These are phyloP conservation scores for Fratercula arctica DNA, from an alignment of 2,797 vertebrate species.

Conservation along the genomic window DNA sequence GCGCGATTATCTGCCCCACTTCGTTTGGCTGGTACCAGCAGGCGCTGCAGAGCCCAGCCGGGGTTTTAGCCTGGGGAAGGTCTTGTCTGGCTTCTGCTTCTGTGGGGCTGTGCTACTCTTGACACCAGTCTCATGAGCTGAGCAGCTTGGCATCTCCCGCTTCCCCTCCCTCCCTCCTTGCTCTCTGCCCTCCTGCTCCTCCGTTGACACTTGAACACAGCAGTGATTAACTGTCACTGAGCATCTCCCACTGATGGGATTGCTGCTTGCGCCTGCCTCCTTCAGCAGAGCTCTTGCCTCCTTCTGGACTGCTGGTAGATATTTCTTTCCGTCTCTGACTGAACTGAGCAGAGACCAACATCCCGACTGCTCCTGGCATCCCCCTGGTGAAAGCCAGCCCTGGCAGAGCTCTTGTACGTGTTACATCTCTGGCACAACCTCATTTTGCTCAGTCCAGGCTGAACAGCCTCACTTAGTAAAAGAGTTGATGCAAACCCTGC, in stretches of 20 bases:
- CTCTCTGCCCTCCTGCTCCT: background rate
- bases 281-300: background rate
- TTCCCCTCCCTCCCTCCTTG: background rate
- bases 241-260: background rate
- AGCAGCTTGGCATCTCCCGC: fast-evolving
- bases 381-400: background rate
- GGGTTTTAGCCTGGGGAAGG: background rate
- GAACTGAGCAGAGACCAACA: background rate
- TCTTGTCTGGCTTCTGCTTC: background rate
- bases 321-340: background rate
- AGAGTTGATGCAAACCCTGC: background rate
- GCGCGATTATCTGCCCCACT: background rate
- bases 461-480: background rate
- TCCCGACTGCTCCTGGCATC: fast-evolving
- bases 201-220: background rate
- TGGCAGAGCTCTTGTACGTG: background rate
- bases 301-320: background rate
- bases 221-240: background rate
- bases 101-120: background rate
- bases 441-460: constrained; percentile 6
- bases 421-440: background rate
- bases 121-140: background rate
- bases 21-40: background rate
- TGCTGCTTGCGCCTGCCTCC: background rate
- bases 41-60: background rate